A percentile compares a stretch with the other conserved stretches of the same genome.
These are phyloP conservation scores for Plagodis dolabraria DNA, from an alignment of 2,888 invertebrate genomes.

Conservation along the genomic window DNA sequence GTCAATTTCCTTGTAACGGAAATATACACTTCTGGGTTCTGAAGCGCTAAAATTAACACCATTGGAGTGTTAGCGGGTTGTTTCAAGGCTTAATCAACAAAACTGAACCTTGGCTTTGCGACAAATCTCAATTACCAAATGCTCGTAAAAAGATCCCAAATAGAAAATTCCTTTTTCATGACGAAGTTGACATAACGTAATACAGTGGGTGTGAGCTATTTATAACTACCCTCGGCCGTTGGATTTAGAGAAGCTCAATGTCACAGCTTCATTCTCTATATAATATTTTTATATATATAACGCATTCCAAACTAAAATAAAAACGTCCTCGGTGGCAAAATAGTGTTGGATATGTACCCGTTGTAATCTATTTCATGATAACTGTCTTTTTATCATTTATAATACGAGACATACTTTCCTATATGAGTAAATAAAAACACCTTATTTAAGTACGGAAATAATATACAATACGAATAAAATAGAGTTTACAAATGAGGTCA, in stretches of 20 bases:
- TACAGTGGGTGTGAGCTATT: conserved; percentile 71
- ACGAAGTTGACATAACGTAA: conserved; percentile 54
- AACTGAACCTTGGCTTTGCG: conserved; percentile 41
- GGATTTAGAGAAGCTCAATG: conserved; percentile 73
- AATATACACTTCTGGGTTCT: too few relatives aligned
- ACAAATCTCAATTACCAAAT: conserved; percentile 47
- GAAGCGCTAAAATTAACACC: too few relatives aligned
- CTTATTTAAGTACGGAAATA: too few relatives aligned
- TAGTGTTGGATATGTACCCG: background rate
- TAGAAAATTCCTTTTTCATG: conserved; percentile 68
- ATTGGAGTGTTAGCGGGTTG: background rate
- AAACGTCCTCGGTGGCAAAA: conserved; percentile 28
- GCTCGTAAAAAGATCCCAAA: conserved; percentile 60
- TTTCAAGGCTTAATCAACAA: conserved; percentile 16
- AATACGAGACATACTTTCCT: too few relatives aligned
- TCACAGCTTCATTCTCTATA: conserved; percentile 59
- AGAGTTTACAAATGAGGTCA: too few relatives aligned
- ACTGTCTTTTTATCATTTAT: too few relatives aligned
- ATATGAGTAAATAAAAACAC: too few relatives aligned
- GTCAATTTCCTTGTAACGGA: too few relatives aligned
- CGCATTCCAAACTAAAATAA: conserved; percentile 35
- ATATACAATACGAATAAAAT: too few relatives aligned
- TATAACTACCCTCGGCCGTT: conserved; percentile 70
- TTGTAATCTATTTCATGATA: too few relatives aligned
- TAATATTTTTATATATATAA: conserved; percentile 52